phyloP scores from a whole-genome alignment of 2,797 vertebrate genomes.

The Corythornis leucogaster region DNA sequence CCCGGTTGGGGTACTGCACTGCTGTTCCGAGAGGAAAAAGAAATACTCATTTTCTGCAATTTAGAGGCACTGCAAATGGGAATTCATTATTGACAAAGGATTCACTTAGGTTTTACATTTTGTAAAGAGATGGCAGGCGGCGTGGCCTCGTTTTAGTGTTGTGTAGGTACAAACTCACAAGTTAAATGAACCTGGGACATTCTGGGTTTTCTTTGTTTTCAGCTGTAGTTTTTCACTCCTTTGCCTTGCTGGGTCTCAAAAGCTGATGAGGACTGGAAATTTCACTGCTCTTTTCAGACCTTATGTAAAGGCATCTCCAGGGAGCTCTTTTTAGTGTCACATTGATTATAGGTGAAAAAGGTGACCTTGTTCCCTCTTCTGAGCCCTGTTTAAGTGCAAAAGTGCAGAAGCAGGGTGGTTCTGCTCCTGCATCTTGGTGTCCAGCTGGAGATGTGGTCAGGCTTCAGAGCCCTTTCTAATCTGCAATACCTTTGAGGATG shows the following conservation, averaged over 20 bases:
- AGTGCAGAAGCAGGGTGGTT: background rate
- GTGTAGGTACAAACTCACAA: accelerated
- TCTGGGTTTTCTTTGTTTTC: background rate
- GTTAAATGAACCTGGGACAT: background rate
- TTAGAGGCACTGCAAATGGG: conserved; percentile 58
- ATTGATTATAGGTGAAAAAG: background rate
- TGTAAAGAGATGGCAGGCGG: background rate
- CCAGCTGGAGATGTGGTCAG: background rate
- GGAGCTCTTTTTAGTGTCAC: background rate
- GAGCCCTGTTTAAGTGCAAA: accelerated
- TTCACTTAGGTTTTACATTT: background rate
- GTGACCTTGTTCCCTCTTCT: accelerated
- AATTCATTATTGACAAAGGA: background rate
- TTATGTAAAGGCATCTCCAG: background rate
- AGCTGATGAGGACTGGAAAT: background rate
- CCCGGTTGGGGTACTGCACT: conserved; percentile 66
- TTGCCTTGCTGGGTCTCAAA: background rate
- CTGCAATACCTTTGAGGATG: background rate
- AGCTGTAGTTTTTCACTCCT: background rate
- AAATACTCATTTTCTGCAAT: conserved; percentile 69
- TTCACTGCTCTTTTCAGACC: background rate
- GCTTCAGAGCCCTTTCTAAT: background rate
- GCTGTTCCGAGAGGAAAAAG: conserved; percentile 36
- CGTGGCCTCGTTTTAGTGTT: background rate
- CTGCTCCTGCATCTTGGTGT: background rate